These are phyloP conservation scores for Allacma fusca DNA, from an alignment of 2,888 invertebrate species.

Conservation along the genomic window DNA sequence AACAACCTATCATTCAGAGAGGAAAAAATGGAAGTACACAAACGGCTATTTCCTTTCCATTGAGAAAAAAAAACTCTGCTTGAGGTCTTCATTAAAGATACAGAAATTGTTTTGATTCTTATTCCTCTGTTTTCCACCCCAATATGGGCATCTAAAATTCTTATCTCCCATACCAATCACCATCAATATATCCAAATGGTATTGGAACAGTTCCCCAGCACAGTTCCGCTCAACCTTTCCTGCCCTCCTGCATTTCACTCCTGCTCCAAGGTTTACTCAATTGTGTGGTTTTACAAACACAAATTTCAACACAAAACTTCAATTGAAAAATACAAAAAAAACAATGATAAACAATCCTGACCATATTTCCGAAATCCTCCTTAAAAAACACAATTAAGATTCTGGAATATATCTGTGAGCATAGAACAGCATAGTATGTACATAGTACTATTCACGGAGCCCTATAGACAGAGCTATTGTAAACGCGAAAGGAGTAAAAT, in stretches of 20 bases:
- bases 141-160: constrained; percentile 4
- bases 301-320: no score
- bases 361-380: no score
- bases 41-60: constrained; percentile 45
- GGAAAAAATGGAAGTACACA: constrained; percentile 22
- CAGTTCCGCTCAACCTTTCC: no score
- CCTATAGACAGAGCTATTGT: neutral
- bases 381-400: no score
- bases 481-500: neutral
- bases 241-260: no score
- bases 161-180: neutral
- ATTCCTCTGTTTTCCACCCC: neutral
- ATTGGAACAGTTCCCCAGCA: neutral
- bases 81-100: constrained; percentile 48
- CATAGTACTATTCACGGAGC: neutral
- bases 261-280: no score
- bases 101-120: constrained; percentile 31
- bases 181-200: neutral
- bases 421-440: no score
- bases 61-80: constrained; percentile 46
- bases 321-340: no score
- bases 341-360: no score
- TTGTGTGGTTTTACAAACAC: no score
- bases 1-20: constrained; percentile 1
- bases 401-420: no score